A percentile compares a stretch with the other conserved stretches of the same genome.
phyloP scores from a whole-genome alignment of 92 coral and sea anemone species.

The Porites divaricata region DNA sequence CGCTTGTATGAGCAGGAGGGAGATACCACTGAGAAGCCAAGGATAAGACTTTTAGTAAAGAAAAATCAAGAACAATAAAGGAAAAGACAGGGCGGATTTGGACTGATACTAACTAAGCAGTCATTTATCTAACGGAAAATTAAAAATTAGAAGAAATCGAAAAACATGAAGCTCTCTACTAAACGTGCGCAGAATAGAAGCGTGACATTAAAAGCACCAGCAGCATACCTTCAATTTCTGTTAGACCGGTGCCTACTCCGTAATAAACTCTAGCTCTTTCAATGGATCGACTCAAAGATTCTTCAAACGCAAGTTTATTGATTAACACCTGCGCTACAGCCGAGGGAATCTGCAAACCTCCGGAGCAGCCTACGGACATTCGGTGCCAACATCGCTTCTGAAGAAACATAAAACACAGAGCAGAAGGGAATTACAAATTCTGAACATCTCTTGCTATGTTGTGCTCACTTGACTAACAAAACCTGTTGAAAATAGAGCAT shows the following conservation, averaged over 20 bases:
- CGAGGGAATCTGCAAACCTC: slow-evolving; percentile 85
- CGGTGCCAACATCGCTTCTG: slow-evolving; percentile 92
- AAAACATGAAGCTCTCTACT: too few relatives aligned
- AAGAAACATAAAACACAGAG: neutral
- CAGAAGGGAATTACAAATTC: neutral
- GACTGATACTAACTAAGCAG: too few relatives aligned
- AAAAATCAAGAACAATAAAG: too few relatives aligned
- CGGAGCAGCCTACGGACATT: slow-evolving; percentile 85
- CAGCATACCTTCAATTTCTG: slow-evolving; percentile 85
- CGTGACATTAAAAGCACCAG: neutral
- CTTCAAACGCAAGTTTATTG: slow-evolving; percentile 77
- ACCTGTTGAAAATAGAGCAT: too few relatives aligned
- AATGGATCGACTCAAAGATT: slow-evolving; percentile 71
- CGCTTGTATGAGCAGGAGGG: too few relatives aligned
- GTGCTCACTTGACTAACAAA: too few relatives aligned
- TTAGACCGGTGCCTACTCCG: slow-evolving; percentile 63
- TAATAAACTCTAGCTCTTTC: slow-evolving; percentile 92
- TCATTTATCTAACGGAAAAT: too few relatives aligned
- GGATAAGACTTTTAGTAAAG: too few relatives aligned
- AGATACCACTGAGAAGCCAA: too few relatives aligned
- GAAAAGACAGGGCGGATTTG: too few relatives aligned
- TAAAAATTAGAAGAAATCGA: too few relatives aligned
- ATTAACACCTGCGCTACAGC: slow-evolving; percentile 84
- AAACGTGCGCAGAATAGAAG: too few relatives aligned
- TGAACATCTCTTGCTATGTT: neutral